A percentile compares a stretch with the other conserved stretches of the same genome.
phyloP scores from a whole-genome alignment of 2,113 vertebrate genomes.

The Acanthochromis polyacanthus region DNA sequence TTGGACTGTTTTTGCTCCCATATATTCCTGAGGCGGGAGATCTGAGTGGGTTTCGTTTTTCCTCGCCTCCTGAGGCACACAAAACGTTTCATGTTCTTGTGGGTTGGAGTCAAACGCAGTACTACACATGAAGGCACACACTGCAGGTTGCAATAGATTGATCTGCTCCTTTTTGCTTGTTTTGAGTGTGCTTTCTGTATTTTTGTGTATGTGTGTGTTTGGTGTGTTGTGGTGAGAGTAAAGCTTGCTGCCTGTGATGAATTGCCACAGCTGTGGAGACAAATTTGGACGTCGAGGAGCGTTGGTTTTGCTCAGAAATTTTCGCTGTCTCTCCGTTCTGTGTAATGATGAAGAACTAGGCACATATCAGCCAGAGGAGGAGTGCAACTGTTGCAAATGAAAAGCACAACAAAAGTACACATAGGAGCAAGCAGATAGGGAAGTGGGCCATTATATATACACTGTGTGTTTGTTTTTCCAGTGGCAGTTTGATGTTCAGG shows the following conservation, averaged over 20 bases:
- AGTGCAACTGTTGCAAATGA: conserved; percentile 57
- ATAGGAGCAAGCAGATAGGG: conserved; percentile 30
- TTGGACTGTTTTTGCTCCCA: conserved; percentile 73
- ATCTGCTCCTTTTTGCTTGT: conserved; percentile 60
- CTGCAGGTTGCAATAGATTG: conserved; percentile 66
- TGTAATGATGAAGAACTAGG: conserved; percentile 74
- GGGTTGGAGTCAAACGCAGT: conserved; percentile 72
- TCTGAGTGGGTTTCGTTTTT: conserved; percentile 67
- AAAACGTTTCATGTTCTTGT: conserved; percentile 72
- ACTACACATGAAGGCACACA: conserved; percentile 63
- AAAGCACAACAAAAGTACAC: conserved; percentile 53
- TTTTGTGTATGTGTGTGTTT: conserved; percentile 24
- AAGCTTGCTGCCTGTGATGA: conserved; percentile 69
- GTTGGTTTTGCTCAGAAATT: conserved; percentile 66
- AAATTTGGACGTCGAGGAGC: conserved; percentile 69
- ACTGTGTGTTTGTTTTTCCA: conserved; percentile 17
- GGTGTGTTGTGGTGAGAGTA: conserved; percentile 47
- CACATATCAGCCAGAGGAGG: conserved; percentile 54
- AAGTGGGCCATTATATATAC: conserved; percentile 57
- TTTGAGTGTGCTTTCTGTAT: conserved; percentile 45
- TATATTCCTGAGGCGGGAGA: conserved; percentile 70
- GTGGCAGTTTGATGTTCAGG: conserved; percentile 23
- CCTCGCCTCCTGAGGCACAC: conserved; percentile 57
- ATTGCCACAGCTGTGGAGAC: conserved; percentile 65
- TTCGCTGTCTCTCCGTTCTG: conserved; percentile 51